phyloP scores from a whole-genome alignment of 2,113 vertebrate species.

The Egretta garzetta region DNA sequence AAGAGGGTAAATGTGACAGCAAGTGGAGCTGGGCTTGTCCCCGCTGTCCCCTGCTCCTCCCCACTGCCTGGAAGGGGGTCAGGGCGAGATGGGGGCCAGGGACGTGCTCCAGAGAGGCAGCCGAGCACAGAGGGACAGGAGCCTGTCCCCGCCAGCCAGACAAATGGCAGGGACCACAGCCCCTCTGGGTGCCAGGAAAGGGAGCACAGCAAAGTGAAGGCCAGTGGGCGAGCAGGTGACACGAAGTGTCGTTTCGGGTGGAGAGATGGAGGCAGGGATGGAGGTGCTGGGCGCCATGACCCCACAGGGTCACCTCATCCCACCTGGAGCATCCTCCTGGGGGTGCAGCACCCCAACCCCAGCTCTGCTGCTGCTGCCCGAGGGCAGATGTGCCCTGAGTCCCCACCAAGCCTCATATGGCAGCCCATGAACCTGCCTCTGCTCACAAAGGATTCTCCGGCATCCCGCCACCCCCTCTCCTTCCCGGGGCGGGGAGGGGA shows the following conservation, averaged over 20 bases:
- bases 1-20: not conserved
- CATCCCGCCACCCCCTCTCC: not conserved
- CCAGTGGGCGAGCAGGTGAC: not conserved
- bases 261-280: not conserved
- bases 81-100: not conserved
- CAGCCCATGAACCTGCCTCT: not conserved
- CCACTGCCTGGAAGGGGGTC: not conserved
- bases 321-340: not conserved
- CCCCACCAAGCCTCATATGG: no score
- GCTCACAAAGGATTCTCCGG: fast-evolving
- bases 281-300: not conserved
- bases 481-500: not conserved
- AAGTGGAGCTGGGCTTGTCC: not conserved
- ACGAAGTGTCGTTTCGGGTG: fast-evolving
- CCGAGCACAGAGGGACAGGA: not conserved
- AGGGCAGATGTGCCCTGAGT: fast-evolving
- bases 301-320: not conserved
- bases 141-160: not conserved
- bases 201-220: not conserved
- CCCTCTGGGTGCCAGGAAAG: not conserved
- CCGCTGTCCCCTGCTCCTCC: not conserved
- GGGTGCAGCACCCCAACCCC: not conserved
- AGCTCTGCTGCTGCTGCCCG: not conserved
- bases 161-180: not conserved
- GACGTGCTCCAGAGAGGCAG: not conserved